A percentile compares a stretch with the other conserved stretches of the same genome.
phyloP scores from a whole-genome alignment of 2,888 invertebrate species.

The Microplitis deprimator region DNA sequence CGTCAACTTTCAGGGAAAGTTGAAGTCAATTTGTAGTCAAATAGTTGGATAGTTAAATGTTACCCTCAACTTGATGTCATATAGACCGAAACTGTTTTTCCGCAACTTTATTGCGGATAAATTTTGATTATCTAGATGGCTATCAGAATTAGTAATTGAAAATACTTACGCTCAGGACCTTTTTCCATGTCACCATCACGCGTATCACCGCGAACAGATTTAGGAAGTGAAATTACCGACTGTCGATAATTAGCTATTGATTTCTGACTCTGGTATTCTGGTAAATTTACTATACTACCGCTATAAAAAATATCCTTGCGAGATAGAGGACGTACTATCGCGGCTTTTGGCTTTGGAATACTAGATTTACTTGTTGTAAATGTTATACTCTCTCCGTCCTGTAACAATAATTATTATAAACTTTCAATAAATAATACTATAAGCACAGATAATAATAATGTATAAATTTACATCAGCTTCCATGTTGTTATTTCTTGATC shows the following conservation, averaged over 20 bases:
- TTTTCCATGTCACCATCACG: slow-evolving; percentile 79
- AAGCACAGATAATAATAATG: neutral
- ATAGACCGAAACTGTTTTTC: too few species aligned
- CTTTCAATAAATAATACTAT: neutral
- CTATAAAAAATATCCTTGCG: slow-evolving; percentile 98
- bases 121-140: too few species aligned
- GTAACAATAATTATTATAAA: slow-evolving; percentile 45
- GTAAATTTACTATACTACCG: slow-evolving; percentile 93
- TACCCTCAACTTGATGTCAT: too few species aligned
- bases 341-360: slow-evolving; percentile 73
- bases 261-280: slow-evolving; percentile 93
- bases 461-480: slow-evolving; percentile 69
- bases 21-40: too few species aligned
- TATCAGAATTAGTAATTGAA: neutral
- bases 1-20: too few species aligned
- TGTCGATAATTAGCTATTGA: slow-evolving; percentile 92
- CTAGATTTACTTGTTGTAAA: slow-evolving; percentile 74
- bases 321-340: slow-evolving; percentile 91
- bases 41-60: too few species aligned
- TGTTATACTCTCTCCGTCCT: slow-evolving; percentile 81
- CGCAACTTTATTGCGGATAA: too few species aligned
- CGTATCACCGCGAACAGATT: slow-evolving; percentile 75
- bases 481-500: slow-evolving; percentile 76
- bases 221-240: slow-evolving; percentile 90
- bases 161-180: slow-evolving; percentile 74